phyloP scores from a whole-genome alignment of 1,140 invertebrate genomes.

The Brachionus manjavacas region DNA sequence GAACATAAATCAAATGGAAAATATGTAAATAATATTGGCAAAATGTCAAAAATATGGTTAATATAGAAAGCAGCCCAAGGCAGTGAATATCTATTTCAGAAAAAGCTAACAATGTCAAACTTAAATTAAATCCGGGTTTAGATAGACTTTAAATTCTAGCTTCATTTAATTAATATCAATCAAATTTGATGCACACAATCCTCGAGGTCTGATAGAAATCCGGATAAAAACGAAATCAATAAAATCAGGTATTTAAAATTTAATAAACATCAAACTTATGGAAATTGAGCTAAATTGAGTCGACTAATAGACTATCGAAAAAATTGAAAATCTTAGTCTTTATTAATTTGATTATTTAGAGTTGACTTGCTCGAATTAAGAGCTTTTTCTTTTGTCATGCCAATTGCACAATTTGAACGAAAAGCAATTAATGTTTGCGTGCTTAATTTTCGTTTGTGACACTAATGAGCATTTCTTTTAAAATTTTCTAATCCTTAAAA shows the following conservation, averaged over 20 bases:
- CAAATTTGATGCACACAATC: not conserved
- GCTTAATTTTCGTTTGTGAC: slow-evolving; percentile 23
- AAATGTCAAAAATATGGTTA: not conserved
- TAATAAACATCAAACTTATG: not conserved
- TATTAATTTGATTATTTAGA: slow-evolving; percentile 20
- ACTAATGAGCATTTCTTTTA: not conserved
- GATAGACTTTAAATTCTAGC: not conserved
- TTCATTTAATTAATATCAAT: slow-evolving; percentile 7
- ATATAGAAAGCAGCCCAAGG: not conserved
- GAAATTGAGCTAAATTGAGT: not conserved
- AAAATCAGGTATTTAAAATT: slow-evolving; percentile 24
- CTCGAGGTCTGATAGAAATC: not conserved
- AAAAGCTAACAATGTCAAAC: not conserved
- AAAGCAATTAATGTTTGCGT: slow-evolving; percentile 14
- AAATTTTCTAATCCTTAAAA: not conserved
- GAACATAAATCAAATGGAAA: not conserved
- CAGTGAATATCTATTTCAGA: not conserved
- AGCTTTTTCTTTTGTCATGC: not conserved
- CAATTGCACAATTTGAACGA: slow-evolving; percentile 17
- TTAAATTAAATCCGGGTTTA: not conserved
- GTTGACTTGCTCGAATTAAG: slow-evolving; percentile 21
- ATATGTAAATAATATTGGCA: not conserved
- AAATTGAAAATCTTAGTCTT: not conserved
- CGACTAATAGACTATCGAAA: not conserved
- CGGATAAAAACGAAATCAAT: slow-evolving; percentile 13